Evolutionary conservation across 1,140 invertebrate species (phyloP).

Genomic region (Ceratosolen fusciceps): DNA sequence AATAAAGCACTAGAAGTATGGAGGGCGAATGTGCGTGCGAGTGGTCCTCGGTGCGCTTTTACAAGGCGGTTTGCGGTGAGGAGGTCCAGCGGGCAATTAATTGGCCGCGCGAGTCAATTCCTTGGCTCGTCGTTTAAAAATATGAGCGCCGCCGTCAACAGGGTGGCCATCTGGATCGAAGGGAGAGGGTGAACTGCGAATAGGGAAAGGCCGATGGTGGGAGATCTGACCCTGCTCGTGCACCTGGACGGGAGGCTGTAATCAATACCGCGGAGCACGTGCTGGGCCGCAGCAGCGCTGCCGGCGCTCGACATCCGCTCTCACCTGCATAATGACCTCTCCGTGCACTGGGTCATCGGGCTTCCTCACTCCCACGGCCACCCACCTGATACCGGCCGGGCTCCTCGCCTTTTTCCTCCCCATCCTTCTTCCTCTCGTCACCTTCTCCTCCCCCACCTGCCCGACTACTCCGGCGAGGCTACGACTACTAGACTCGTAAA

Average conservation of each 20-base stretch:
- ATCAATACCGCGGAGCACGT: conserved; percentile 41
- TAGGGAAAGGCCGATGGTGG: conserved; percentile 3
- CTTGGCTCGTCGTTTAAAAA: not conserved
- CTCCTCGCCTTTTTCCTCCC: not conserved
- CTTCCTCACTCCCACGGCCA: not conserved
- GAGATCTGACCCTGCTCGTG: conserved; percentile 40
- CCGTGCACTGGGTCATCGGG: not conserved
- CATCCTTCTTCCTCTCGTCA: not conserved
- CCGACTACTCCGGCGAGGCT: too few species aligned
- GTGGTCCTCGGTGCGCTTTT: too few species aligned
- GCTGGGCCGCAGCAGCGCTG: conserved; percentile 11
- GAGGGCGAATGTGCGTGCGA: too few species aligned
- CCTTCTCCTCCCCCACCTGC: too few species aligned
- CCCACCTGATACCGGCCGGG: too few species aligned
- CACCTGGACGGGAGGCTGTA: conserved; percentile 41
- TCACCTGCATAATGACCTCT: conserved; percentile 15
- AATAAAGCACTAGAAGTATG: too few species aligned
- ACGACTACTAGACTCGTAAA: too few species aligned
- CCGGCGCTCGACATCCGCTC: not conserved
- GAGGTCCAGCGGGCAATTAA: too few species aligned
- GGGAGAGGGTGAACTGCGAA: not conserved
- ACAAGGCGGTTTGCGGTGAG: too few species aligned
- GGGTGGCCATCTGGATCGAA: not conserved
- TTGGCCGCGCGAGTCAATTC: not conserved
- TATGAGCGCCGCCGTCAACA: not conserved